Evolutionary conservation across 2,888 invertebrate genomes (phyloP), one percentile per base, ranked within the genome.

Genomic region (Tricholauxania praeusta): DNA sequence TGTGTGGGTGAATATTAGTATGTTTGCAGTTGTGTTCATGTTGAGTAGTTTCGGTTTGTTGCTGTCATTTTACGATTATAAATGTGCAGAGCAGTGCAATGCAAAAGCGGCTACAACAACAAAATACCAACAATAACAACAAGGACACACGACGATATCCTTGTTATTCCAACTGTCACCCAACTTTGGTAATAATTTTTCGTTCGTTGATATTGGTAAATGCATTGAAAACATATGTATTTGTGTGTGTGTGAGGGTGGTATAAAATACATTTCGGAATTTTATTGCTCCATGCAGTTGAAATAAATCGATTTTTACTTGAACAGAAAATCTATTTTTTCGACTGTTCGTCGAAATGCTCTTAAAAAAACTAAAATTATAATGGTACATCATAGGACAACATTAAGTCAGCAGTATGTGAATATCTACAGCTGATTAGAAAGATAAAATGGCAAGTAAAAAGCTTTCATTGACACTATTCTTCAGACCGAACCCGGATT

Each of bases 161-260:
- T 79, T 80, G 79, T 80, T 80, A 77, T 80, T 78, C 78, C 80
- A 81, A 80, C 79, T 81, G 82, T 80, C 81, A 80, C 78, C 76
- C 75, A 81, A 82, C 79, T 82, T 82, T 81, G 78, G 78, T 77
- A 80, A 81, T 82, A 81, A 81, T 81, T 80, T 78, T 80, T 76
- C 74, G 72, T 78, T 74, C 68, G 72, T 74, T 59, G 64, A n/a
- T 17, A 12, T 49, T 22, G 17, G 15, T 70, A 63, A 48, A 15
- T 12, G 60, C 14, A 32, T 49, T 32, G 3, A 17, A 32, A 28
- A 32, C 53, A 19, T 57, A 22, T 57, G 65, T 59, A 39, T 47
- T 32, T 71, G 67, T 59, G 49, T 39, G 39, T 48, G n/a, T 55
- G 57, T 71, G 47, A 22, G n/a, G 49, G 8, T 62, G 63, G 39